phyloP scores from a whole-genome alignment of 2,113 vertebrate genomes.

The Willisornis vidua region DNA sequence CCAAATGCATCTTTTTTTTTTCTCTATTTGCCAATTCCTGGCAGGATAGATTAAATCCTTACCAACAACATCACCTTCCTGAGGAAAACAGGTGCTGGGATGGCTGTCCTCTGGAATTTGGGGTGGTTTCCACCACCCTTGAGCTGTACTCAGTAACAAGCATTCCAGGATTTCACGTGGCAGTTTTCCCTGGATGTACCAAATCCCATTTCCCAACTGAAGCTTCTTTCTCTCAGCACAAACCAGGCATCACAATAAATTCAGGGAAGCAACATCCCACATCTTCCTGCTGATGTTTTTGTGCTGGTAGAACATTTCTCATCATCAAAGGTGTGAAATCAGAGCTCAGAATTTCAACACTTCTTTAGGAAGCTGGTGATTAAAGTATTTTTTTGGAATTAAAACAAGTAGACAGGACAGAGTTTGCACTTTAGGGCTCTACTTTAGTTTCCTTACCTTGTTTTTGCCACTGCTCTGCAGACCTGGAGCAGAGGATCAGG shows the following conservation, averaged over 20 bases:
- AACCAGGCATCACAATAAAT: not conserved
- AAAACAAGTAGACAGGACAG: not conserved
- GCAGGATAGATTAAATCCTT: not conserved
- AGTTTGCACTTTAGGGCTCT: not conserved
- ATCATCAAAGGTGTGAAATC: not conserved
- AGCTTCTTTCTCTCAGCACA: not conserved
- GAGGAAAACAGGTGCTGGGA: not conserved
- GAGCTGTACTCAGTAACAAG: not conserved
- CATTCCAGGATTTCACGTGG: not conserved
- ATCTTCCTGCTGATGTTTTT: not conserved
- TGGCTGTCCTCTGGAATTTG: accelerated
- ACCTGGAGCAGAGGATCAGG: not conserved
- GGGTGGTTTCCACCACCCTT: accelerated
- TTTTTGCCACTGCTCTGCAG: not conserved
- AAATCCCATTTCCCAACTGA: not conserved
- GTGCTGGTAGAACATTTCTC: not conserved
- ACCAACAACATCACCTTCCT: not conserved
- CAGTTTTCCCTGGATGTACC: not conserved
- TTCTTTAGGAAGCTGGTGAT: not conserved
- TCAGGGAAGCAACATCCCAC: not conserved
- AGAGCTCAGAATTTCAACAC: not conserved
- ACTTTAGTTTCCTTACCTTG: not conserved
- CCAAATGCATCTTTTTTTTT: accelerated
- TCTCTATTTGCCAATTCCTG: not conserved
- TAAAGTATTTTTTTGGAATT: not conserved